Conservation (phyloP, 1,140 invertebrate genomes). For the Ips nitidus region DNA sequence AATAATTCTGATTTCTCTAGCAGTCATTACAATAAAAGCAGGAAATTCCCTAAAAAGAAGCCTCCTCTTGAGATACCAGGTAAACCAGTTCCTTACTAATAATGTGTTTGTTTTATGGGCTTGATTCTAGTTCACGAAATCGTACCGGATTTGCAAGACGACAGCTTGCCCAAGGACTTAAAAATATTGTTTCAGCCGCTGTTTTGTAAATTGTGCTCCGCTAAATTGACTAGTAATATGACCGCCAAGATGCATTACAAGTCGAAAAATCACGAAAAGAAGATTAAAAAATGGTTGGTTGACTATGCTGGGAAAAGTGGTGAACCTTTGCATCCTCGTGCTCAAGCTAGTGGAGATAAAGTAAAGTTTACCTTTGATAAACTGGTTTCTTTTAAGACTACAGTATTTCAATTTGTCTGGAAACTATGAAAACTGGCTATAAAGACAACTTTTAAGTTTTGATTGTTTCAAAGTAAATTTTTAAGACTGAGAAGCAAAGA, state of each 20-base stretch:
- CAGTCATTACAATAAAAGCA: no score
- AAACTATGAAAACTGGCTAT: no score
- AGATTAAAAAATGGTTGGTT: slow-evolving; percentile 52
- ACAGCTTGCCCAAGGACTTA: slow-evolving; percentile 51
- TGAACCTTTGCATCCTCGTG: slow-evolving; percentile 46
- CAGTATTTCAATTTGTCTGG: no score
- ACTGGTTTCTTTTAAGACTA: background rate
- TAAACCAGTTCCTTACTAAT: no score
- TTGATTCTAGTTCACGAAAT: slow-evolving; percentile 33
- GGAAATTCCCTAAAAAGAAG: no score
- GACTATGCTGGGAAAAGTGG: slow-evolving; percentile 46
- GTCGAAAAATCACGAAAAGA: slow-evolving; percentile 55
- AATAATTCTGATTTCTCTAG: no score
- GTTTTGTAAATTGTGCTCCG: slow-evolving; percentile 52
- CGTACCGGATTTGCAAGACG: slow-evolving; percentile 40
- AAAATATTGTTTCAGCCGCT: slow-evolving; percentile 52
- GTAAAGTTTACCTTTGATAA: background rate
- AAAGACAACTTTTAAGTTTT: no score
- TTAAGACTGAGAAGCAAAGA: no score
- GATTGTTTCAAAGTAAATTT: no score
- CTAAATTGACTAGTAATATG: slow-evolving; percentile 50
- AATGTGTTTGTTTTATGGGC: no score
- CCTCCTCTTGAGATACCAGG: no score
- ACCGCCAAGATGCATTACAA: slow-evolving; percentile 55
- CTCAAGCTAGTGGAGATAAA: slow-evolving; percentile 27